Percentiles rank a stretch among this genome's conserved stretches.
phyloP scores from a whole-genome alignment of 2,888 invertebrate species.

The Sinohyriopsis cumingii region DNA sequence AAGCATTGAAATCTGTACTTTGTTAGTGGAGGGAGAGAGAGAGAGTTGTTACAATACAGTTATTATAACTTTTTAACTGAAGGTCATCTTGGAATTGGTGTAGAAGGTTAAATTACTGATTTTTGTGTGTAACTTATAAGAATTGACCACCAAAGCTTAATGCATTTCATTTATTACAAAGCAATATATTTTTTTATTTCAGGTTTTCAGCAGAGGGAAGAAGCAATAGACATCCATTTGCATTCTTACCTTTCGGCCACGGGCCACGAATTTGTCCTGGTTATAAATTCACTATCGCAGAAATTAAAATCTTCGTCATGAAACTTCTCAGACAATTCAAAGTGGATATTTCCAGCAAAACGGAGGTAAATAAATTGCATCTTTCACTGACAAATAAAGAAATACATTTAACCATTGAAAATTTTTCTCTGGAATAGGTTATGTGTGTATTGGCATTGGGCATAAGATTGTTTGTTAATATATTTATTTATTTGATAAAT shows the following conservation, averaged over 20 bases:
- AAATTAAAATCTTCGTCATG: conserved; percentile 40
- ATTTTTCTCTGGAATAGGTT: not conserved
- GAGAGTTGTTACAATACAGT: too few species aligned
- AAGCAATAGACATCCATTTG: conserved; percentile 29
- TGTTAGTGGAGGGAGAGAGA: too few species aligned
- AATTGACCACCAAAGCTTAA: too few species aligned
- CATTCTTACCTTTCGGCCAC: conserved; percentile 50
- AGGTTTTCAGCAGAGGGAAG: conserved; percentile 40
- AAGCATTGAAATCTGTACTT: too few species aligned
- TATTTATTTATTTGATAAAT: not conserved
- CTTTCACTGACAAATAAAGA: not conserved
- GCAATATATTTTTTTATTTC: not conserved
- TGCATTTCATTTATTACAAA: too few species aligned
- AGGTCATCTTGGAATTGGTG: too few species aligned
- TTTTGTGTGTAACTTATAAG: too few species aligned
- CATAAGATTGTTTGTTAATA: not conserved
- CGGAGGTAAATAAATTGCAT: conserved; percentile 33
- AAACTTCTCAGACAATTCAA: conserved; percentile 40
- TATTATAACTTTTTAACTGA: too few species aligned
- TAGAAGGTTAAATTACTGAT: too few species aligned
- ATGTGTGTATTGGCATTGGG: not conserved
- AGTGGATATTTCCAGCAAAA: conserved; percentile 26
- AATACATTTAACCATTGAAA: not conserved
- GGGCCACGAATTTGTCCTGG: conserved; percentile 58
- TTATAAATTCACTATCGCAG: conserved; percentile 38